Evolutionary conservation across 2,113 vertebrate genomes (phyloP), one percentile per base, ranked within the genome.

Genomic region (Zeus faber): DNA sequence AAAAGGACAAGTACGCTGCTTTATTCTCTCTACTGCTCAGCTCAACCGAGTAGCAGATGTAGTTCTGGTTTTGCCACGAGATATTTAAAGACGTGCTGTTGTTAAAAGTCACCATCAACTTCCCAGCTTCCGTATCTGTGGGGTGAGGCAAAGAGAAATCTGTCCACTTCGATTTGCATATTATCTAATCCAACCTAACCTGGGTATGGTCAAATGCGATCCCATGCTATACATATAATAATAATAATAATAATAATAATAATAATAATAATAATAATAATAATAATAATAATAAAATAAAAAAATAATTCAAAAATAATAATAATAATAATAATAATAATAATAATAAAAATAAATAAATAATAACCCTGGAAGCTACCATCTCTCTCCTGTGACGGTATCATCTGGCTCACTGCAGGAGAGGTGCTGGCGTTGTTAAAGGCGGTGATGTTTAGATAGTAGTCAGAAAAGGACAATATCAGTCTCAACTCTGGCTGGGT

Each of bases 31-130:
- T 63, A n/a, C 2, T 27, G 58, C 49, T 61, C 87, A 86, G 88
- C 67, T 90, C 89, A 23, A 70, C 79, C 7, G 65, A 78, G 3
- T 67, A 91, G 72, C 89, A 91, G 43, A 54, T 29, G 2, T 74
- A 82, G 0, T n/a, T 46, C 33, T 16, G 17, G 3, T 44, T 33
- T 23, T 20, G 58, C 89, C 86, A 89, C 1, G 48, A 58, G 29
- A 89, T 24, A 0, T 44, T 68, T 2, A 89, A 78, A 7, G 70
- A 80, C 1, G 20, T 65, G 1, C 60, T 66, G 16, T 1, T 65
- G 25, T 50, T 67, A 16, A 84, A 71, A 0, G 54, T 83, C 13
- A 89, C 49, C 0, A 69, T 83, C 52, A 89, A 43, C n/a, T 4
- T 56, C 22, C 24, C 20, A 0, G 52, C 50, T 8, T 4, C 27